phyloP scores from a whole-genome alignment of 2,888 invertebrate species.

The Cephus rjabovi region DNA sequence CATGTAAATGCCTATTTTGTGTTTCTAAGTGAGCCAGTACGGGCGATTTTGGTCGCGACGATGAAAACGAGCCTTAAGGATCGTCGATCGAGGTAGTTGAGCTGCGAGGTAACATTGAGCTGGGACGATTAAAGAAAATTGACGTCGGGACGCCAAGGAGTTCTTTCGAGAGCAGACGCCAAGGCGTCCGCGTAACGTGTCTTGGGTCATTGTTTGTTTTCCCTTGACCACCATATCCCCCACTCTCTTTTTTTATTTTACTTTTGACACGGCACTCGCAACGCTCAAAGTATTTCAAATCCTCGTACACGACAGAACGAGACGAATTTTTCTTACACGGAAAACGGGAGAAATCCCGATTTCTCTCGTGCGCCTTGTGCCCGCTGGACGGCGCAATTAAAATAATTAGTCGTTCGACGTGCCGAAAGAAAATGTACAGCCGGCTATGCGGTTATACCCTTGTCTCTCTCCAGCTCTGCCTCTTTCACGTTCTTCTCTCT shows the following conservation, averaged over 20 bases:
- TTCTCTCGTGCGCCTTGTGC: neutral
- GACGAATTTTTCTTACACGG: neutral
- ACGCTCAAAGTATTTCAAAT: neutral
- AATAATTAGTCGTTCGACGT: neutral
- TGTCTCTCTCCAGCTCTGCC: neutral
- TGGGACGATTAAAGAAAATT: neutral
- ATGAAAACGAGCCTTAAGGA: neutral
- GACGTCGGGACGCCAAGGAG: neutral
- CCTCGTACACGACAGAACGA: neutral
- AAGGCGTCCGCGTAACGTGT: neutral
- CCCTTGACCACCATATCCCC: neutral
- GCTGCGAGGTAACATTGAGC: neutral
- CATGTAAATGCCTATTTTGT: neutral
- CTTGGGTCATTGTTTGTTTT: neutral
- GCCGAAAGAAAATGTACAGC: neutral
- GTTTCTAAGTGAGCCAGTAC: neutral
- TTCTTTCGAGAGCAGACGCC: neutral
- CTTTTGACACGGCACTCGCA: neutral
- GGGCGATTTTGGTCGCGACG: neutral
- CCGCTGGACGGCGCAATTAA: neutral
- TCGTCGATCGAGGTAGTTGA: neutral
- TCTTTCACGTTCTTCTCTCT: neutral
- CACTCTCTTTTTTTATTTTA: neutral
- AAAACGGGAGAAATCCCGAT: neutral
- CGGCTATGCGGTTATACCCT: neutral